phyloP scores from a whole-genome alignment of 2,888 invertebrate species.

The Ophioninae sp. region DNA sequence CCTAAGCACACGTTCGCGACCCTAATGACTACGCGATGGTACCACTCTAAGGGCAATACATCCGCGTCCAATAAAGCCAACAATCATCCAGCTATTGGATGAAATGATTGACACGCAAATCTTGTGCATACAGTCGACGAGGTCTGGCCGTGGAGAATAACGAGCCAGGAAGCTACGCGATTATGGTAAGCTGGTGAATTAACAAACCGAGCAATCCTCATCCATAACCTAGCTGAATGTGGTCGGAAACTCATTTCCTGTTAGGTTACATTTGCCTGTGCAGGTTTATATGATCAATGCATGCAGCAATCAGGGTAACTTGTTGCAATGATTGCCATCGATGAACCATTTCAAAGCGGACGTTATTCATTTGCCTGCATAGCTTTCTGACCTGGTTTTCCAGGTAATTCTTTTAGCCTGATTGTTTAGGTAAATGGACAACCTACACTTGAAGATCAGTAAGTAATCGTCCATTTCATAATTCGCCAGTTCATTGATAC shows the following conservation, averaged over 20 bases:
- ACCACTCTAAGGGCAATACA: slow-evolving; percentile 15
- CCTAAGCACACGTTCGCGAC: background rate
- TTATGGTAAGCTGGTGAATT: slow-evolving; percentile 58
- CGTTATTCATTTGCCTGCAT: no score
- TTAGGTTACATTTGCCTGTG: background rate
- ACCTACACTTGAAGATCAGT: no score
- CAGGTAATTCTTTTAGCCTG: no score
- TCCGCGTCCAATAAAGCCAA: slow-evolving; percentile 31
- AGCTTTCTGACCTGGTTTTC: no score
- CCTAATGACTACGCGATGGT: background rate
- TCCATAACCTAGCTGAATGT: slow-evolving; percentile 76
- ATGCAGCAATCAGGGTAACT: background rate
- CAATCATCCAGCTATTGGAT: slow-evolving; percentile 34
- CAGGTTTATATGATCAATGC: background rate
- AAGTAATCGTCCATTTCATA: no score
- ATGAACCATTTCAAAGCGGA: no score
- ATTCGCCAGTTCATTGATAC: no score
- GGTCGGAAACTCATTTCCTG: slow-evolving; percentile 11
- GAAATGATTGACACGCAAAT: slow-evolving; percentile 53
- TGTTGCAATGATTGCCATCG: no score
- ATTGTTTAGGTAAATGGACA: no score
- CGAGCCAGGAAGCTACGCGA: slow-evolving; percentile 18
- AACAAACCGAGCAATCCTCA: slow-evolving; percentile 42
- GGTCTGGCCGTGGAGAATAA: background rate
- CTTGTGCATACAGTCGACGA: slow-evolving; percentile 30